Evolutionary conservation across 1,140 invertebrate genomes (phyloP).

Genomic region (Macrocentrus cingulum): DNA sequence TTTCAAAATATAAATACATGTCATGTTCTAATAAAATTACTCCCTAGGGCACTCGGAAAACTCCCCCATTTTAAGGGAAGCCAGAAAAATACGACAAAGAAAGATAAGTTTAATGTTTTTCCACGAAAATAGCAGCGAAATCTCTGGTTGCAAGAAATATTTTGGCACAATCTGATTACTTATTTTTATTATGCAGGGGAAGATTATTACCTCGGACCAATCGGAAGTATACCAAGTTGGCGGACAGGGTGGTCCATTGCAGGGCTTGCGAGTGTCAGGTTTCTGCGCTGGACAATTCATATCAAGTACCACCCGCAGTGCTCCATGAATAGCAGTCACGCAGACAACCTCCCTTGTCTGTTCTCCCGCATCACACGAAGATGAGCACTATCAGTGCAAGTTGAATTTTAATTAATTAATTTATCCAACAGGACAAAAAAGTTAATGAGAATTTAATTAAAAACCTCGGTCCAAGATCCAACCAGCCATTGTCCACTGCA

Average conservation of each 20-base stretch:
- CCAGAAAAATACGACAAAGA: too few relatives aligned
- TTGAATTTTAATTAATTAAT: conserved; percentile 47
- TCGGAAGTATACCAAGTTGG: conserved; percentile 66
- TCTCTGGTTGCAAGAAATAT: background rate
- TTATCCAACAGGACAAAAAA: too few relatives aligned
- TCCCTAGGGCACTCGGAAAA: too few relatives aligned
- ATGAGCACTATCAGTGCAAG: conserved; percentile 62
- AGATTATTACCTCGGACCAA: conserved; percentile 61
- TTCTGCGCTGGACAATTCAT: conserved; percentile 54
- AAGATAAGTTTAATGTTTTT: too few relatives aligned
- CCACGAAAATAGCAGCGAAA: too few relatives aligned
- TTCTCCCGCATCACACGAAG: conserved; percentile 64
- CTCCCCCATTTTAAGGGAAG: too few relatives aligned
- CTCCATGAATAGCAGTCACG: conserved; percentile 50
- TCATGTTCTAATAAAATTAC: too few relatives aligned
- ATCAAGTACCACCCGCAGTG: conserved; percentile 49
- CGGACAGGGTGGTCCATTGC: conserved; percentile 60
- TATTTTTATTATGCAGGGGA: background rate
- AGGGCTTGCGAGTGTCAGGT: conserved; percentile 52
- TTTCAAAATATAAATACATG: too few relatives aligned
- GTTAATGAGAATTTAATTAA: conserved; percentile 45
- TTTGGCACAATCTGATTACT: too few relatives aligned
- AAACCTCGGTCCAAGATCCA: conserved; percentile 68
- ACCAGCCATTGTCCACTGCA: conserved; percentile 72
- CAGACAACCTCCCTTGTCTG: conserved; percentile 67